phyloP scores from a whole-genome alignment of 2,888 invertebrate species.

The Aricia artaxerxes region DNA sequence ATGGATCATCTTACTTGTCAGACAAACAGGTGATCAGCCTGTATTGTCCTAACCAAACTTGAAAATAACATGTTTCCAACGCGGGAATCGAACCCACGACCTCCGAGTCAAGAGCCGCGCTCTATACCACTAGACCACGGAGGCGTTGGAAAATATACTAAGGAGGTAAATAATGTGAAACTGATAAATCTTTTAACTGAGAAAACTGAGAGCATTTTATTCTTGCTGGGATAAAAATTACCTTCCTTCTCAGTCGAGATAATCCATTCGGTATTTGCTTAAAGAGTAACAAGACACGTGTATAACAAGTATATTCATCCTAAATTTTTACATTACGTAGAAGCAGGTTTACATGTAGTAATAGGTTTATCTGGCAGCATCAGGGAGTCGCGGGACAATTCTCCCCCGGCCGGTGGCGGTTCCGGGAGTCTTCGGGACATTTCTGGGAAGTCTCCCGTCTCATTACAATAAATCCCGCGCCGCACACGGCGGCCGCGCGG shows the following conservation, averaged over 20 bases:
- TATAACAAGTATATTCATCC: background rate
- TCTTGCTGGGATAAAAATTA: background rate
- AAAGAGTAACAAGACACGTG: background rate
- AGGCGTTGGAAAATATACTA: too few species aligned
- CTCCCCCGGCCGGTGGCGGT: slow-evolving; percentile 48
- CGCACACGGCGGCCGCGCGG: slow-evolving; percentile 80
- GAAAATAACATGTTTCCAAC: too few species aligned
- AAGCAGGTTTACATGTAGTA: background rate
- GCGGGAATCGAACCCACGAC: too few species aligned
- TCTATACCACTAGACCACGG: too few species aligned
- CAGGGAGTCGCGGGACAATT: slow-evolving; percentile 14
- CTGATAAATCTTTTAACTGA: background rate
- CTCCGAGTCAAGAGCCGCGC: too few species aligned
- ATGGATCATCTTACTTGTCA: too few species aligned
- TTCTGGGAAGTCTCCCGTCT: slow-evolving; percentile 68
- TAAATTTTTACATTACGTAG: background rate
- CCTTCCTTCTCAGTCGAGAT: background rate
- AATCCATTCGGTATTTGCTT: too few species aligned
- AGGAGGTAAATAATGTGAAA: background rate
- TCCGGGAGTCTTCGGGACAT: slow-evolving; percentile 67
- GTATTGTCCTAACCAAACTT: too few species aligned
- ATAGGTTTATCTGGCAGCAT: slow-evolving; percentile 37
- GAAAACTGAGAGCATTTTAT: background rate
- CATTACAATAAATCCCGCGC: slow-evolving; percentile 78
- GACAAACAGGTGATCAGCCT: too few species aligned